Evolutionary conservation across 2,797 vertebrate species (phyloP).

Genomic region (Sciaenops ocellatus): DNA sequence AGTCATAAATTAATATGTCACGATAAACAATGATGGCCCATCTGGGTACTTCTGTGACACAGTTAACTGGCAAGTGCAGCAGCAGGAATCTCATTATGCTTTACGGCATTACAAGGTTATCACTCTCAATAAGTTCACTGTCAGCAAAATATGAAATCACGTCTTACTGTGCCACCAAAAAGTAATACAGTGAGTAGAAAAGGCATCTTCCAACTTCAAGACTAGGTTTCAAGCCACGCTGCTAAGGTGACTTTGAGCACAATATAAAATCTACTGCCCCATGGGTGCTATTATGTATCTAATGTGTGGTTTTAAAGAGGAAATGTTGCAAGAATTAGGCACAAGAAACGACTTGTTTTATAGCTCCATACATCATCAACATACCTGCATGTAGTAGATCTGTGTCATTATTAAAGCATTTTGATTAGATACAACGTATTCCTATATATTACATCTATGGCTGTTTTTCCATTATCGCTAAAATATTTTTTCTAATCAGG

Average conservation of each 20-base stretch:
- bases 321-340: not conserved
- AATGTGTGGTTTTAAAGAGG: not conserved
- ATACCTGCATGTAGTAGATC: not conserved
- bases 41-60: constrained; percentile 43
- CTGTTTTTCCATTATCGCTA: not conserved
- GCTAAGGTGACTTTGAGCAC: constrained; percentile 29
- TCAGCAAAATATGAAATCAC: constrained; percentile 32
- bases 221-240: constrained; percentile 16
- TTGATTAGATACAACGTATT: not conserved
- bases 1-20: constrained; percentile 58
- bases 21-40: constrained; percentile 48
- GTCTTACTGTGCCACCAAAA: constrained; percentile 17
- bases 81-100: constrained; percentile 42
- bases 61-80: constrained; percentile 46
- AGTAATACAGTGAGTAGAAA: constrained; percentile 20
- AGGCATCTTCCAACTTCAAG: constrained; percentile 21
- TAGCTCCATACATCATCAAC: not conserved
- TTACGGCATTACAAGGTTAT: constrained; percentile 41
- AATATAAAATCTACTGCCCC: constrained; percentile 7
- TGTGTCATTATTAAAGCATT: not conserved
- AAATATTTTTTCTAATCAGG: not conserved
- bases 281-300: not conserved
- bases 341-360: not conserved
- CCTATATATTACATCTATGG: too few species aligned
- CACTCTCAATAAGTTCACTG: constrained; percentile 27